phyloP scores from a whole-genome alignment of 2,888 invertebrate genomes.

The Drosophila kokeensis region DNA sequence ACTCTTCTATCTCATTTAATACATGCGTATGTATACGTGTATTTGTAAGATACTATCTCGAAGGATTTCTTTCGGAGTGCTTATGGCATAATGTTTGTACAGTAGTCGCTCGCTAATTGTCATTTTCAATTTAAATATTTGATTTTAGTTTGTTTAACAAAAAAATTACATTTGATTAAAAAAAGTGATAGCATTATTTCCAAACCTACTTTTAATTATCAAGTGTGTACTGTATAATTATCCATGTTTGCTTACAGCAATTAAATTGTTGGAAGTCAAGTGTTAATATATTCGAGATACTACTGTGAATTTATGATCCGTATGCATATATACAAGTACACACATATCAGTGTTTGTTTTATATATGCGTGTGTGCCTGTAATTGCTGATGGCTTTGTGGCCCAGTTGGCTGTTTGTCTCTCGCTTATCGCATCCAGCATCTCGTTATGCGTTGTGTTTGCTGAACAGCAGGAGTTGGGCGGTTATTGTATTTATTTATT shows the following conservation, averaged over 20 bases:
- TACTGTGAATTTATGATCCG: neutral
- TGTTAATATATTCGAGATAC: neutral
- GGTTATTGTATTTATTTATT: constrained; percentile 12
- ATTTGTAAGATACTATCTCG: constrained; percentile 55
- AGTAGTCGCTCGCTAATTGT: neutral
- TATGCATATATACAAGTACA: neutral
- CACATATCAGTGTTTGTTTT: constrained; percentile 8
- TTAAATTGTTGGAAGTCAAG: neutral
- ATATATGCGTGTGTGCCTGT: constrained; percentile 4
- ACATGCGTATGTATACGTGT: constrained; percentile 9
- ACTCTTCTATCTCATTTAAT: constrained; percentile 19
- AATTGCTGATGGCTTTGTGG: constrained; percentile 16
- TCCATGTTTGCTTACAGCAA: neutral
- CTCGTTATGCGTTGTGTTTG: constrained; percentile 39
- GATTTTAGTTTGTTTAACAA: neutral
- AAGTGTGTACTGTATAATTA: neutral
- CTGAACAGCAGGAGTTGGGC: constrained; percentile 37
- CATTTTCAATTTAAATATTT: neutral
- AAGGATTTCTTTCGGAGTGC: constrained; percentile 62
- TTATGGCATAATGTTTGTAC: constrained; percentile 8
- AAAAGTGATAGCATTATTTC: neutral
- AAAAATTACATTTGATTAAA: neutral
- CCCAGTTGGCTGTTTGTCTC: constrained; percentile 49
- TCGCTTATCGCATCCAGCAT: constrained; percentile 55
- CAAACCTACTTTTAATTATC: neutral